Percentiles rank a stretch among this genome's conserved stretches.
These are phyloP conservation scores for Ctenopoma kingsleyae DNA, from an alignment of 2,797 vertebrate genomes.

Conservation along the genomic window DNA sequence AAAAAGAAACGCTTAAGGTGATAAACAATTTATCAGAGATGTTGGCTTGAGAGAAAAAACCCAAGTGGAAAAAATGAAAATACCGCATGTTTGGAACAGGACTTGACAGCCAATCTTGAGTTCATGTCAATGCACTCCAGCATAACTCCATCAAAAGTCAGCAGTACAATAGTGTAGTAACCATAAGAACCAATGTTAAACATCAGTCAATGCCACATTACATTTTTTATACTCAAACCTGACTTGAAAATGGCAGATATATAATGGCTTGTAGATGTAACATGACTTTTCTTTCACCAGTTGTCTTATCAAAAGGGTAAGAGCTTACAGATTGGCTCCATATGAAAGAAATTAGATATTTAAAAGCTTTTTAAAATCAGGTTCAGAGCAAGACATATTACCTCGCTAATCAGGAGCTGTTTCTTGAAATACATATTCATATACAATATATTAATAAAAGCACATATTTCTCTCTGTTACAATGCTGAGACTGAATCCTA, in stretches of 20 bases:
- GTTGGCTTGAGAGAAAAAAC: slow-evolving; percentile 52
- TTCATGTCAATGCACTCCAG: slow-evolving; percentile 66
- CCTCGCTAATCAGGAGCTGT: not conserved
- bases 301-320: slow-evolving; percentile 20
- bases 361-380: slow-evolving; percentile 5
- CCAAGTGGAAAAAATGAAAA: slow-evolving; percentile 59
- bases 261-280: slow-evolving; percentile 40
- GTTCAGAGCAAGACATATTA: not conserved
- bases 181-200: slow-evolving; percentile 58
- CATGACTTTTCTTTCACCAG: slow-evolving; percentile 31
- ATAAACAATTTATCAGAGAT: slow-evolving; percentile 77
- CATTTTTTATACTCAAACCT: slow-evolving; percentile 36
- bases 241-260: slow-evolving; percentile 38
- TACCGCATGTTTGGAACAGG: slow-evolving; percentile 44
- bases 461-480: slow-evolving; percentile 10
- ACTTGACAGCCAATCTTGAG: slow-evolving; percentile 74
- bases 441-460: not conserved
- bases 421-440: not conserved
- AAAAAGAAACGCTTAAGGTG: slow-evolving; percentile 68
- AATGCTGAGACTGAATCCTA: slow-evolving; percentile 44
- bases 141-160: slow-evolving; percentile 66
- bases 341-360: slow-evolving; percentile 1
- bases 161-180: slow-evolving; percentile 52
- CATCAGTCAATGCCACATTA: slow-evolving; percentile 68
- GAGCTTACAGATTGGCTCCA: slow-evolving; percentile 9